These are phyloP conservation scores for Neosalanx taihuensis DNA, from an alignment of 2,797 vertebrate species.

Conservation along the genomic window DNA sequence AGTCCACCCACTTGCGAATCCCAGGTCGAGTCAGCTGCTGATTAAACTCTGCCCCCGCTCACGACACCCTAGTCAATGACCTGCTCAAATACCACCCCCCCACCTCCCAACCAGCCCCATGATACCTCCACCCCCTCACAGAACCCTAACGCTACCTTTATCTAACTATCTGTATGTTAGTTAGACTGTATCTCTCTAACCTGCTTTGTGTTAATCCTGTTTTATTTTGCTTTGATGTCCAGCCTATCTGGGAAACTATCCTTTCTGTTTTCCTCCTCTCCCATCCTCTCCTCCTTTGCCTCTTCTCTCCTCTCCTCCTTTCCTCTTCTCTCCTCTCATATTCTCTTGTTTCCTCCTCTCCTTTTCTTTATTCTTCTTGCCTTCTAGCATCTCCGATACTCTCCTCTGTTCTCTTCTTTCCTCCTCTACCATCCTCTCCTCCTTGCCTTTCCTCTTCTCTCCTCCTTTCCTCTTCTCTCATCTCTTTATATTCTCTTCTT, in stretches of 20 bases:
- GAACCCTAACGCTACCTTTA: conserved; percentile 49
- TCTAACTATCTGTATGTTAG: too few relatives aligned
- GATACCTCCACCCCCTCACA: conserved; percentile 42
- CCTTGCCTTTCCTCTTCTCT: not conserved
- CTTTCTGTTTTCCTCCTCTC: conserved; percentile 6
- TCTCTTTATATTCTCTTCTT: not conserved
- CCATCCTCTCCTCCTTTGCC: not conserved
- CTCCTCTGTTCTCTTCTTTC: not conserved
- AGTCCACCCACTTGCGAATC: conserved; percentile 57
- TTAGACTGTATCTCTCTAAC: too few relatives aligned
- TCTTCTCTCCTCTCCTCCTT: too few relatives aligned
- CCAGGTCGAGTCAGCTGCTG: conserved; percentile 58
- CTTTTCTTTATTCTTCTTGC: not conserved
- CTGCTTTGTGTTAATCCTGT: too few relatives aligned
- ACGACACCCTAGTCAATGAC: conserved; percentile 33
- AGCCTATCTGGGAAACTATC: not conserved
- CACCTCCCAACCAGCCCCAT: conserved; percentile 26
- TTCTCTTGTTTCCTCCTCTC: not conserved
- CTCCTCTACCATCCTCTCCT: too few relatives aligned
- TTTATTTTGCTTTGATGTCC: too few relatives aligned
- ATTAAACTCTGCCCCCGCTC: conserved; percentile 56
- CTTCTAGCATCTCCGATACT: not conserved
- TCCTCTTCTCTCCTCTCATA: not conserved
- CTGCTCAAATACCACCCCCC: conserved; percentile 29
- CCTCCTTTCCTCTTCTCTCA: not conserved